These are phyloP conservation scores for Pardalotus punctatus DNA, from an alignment of 2,113 vertebrate species.

Conservation along the genomic window DNA sequence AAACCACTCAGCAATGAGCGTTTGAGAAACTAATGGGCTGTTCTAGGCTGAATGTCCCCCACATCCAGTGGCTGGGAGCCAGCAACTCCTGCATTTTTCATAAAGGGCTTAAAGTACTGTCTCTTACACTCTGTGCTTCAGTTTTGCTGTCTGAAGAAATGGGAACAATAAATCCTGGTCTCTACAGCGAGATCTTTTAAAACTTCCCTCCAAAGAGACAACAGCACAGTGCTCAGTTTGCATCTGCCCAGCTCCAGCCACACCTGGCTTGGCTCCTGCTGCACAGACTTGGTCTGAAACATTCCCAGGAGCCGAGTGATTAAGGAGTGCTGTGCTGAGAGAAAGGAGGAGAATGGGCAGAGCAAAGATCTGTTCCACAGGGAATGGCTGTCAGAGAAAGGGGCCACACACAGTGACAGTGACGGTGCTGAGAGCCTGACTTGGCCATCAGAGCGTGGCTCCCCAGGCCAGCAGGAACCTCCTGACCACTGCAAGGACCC, in stretches of 20 bases:
- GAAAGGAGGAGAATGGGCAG: background rate
- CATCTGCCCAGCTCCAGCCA: background rate
- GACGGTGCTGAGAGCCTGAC: background rate
- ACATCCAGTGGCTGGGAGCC: background rate
- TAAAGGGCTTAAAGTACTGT: background rate
- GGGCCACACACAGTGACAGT: background rate
- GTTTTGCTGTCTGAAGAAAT: slow-evolving; percentile 1
- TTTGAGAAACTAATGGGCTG: background rate
- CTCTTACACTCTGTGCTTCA: background rate
- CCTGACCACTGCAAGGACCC: background rate
- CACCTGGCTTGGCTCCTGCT: background rate
- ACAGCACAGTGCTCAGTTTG: background rate
- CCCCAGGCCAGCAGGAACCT: background rate
- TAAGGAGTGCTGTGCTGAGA: background rate
- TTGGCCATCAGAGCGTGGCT: background rate
- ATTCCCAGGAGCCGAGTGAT: background rate
- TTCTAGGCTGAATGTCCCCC: background rate
- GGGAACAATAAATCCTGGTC: background rate
- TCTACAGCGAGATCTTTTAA: background rate
- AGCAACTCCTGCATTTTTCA: background rate
- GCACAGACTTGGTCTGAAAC: background rate
- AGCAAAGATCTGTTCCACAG: background rate
- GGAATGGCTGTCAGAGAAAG: background rate
- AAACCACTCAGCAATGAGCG: background rate
- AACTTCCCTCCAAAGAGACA: background rate